A percentile compares a stretch with the other conserved stretches of the same genome.
Conservation (phyloP, 2,113 vertebrate species). For the Epinephelus fuscoguttatus region DNA sequence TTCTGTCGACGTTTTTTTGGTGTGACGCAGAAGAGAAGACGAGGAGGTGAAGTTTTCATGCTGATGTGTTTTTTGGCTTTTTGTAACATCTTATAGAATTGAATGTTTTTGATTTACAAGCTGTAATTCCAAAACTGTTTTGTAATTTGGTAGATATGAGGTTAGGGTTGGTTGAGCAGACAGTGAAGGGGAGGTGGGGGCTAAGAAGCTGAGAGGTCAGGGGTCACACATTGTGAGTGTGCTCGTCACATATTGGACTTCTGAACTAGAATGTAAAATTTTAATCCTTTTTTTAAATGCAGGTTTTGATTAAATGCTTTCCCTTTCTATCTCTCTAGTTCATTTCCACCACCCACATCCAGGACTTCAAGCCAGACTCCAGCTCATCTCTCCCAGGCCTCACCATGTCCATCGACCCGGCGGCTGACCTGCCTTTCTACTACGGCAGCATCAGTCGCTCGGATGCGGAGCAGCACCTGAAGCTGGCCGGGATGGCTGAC, state of each 20-base stretch:
- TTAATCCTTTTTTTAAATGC: not conserved
- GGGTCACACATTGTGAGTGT: constrained; percentile 18
- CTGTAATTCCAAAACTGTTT: not conserved
- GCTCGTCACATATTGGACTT: not conserved
- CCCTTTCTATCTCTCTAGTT: constrained; percentile 25
- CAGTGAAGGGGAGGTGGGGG: accelerated
- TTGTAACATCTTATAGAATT: not conserved
- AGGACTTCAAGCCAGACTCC: constrained; percentile 15
- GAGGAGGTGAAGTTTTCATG: constrained; percentile 4
- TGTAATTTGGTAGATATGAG: not conserved
- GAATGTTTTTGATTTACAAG: not conserved
- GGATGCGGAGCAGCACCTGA: constrained; percentile 93
- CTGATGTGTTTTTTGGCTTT: not conserved
- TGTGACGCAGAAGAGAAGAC: constrained; percentile 2
- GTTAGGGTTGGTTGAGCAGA: not conserved
- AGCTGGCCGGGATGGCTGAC: constrained; percentile 93
- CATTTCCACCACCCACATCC: constrained; percentile 4
- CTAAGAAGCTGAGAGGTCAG: constrained; percentile 3
- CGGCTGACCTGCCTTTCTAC: constrained; percentile 93
- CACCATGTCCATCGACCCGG: constrained; percentile 90
- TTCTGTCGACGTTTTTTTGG: not conserved
- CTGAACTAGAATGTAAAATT: not conserved
- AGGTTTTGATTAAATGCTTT: not conserved
- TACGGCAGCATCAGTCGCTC: constrained; percentile 94
- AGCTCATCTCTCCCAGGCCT: not conserved